Base-by-base conservation (phyloP, 2,797 vertebrate species). In the Enoplosus armatus region DNA sequence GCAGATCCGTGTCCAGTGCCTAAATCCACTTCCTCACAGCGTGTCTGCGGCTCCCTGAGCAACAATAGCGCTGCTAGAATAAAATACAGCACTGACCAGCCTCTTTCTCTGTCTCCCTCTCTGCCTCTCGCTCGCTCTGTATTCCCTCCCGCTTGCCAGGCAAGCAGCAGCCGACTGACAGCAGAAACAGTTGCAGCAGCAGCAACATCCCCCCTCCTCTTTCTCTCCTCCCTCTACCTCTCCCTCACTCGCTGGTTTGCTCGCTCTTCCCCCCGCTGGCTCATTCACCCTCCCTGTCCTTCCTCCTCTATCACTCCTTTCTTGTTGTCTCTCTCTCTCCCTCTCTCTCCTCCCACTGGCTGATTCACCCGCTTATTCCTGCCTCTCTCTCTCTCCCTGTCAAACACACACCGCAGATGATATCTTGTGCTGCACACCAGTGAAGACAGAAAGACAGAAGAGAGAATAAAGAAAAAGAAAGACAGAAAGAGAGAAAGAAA, bases 151-250 rank as follows among this genome's bases (percentile, higher is more conserved):
- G 91, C 91, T 89, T 79, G 76, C 85, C 87, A 79, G 91, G 91
- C 87, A 71, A 91, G 85, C 94, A 87, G 92, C 94, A 95, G 95
- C 94, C 93, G 90, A 96, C 96, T 96, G 96, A 95, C 93, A 96
- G 93, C 77, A 90, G 92, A 92, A 92, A 92, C 87, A 93, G 93
- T 92, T 85, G 80, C 85, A 80, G 77, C 82, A 91, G 79, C 86
- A 77, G 67, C 86, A 87, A 59, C 90, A 82, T 6, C 59, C 81
- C 58, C 78, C 82, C 82, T 61, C 69, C 66, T 59, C 80, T 62
- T 63, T 81, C 88, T 86, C 85, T 86, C 87, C 79, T 88, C 91
- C 77, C 90, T 83, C 83, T 79, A 55, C 61, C 84, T 89, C 91
- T 83, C 80, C 48, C 66, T 84, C 77, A 78, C 86, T 89, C 87